Evolutionary conservation across 1,140 invertebrate species (phyloP).

Genomic region (Macrobrachium rosenbergii): DNA sequence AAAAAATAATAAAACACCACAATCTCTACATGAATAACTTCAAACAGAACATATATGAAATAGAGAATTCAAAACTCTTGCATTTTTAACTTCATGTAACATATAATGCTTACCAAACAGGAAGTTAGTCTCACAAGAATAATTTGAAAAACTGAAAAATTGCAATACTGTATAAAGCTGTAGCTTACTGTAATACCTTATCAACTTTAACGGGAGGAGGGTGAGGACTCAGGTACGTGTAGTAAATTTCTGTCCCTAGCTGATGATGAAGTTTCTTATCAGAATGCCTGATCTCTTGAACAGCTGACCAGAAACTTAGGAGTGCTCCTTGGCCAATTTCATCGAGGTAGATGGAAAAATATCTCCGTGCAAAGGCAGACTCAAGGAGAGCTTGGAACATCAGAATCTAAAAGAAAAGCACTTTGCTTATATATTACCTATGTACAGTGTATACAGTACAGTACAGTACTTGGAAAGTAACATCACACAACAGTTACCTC

Average conservation of each 20-base stretch:
- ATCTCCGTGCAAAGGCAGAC: conserved; percentile 72
- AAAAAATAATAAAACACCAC: too few relatives aligned
- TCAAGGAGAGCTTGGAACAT: conserved; percentile 72
- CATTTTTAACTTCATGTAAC: background rate
- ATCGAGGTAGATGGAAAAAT: conserved; percentile 85
- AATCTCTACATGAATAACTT: too few relatives aligned
- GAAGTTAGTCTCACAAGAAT: background rate
- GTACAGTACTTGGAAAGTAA: too few relatives aligned
- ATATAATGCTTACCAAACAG: background rate
- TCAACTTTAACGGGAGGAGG: conserved; percentile 82
- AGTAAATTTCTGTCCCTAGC: conserved; percentile 90
- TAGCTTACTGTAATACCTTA: conserved; percentile 71
- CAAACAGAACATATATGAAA: too few relatives aligned
- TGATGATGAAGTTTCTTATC: conserved; percentile 85
- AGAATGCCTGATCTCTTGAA: conserved; percentile 84
- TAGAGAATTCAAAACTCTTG: too few relatives aligned
- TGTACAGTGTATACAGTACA: too few relatives aligned
- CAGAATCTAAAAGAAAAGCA: conserved; percentile 68
- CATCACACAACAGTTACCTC: too few relatives aligned
- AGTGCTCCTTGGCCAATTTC: conserved; percentile 84
- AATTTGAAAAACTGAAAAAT: conserved; percentile 3
- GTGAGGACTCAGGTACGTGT: conserved; percentile 81
- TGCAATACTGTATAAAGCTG: background rate
- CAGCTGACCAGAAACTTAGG: conserved; percentile 88
- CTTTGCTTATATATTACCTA: background rate